Evolutionary conservation across 1,140 invertebrate species (phyloP).

Genomic region (Dendrolimus kikuchii): DNA sequence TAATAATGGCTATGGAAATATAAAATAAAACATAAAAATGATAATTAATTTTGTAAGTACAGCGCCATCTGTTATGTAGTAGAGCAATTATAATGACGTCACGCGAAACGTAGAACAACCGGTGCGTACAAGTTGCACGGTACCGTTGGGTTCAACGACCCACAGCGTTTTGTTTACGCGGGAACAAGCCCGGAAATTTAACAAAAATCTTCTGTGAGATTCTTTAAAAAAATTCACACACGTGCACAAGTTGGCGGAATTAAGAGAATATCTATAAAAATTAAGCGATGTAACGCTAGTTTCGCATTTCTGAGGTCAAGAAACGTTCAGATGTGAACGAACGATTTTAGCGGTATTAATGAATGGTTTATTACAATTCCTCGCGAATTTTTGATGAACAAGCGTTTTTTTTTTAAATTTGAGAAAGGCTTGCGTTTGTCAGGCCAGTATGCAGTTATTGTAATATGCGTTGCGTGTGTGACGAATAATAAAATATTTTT

Average conservation of each 20-base stretch:
- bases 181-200: constrained; percentile 29
- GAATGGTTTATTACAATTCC: too few species aligned
- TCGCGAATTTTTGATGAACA: too few species aligned
- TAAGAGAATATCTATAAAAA: constrained; percentile 20
- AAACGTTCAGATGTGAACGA: constrained; percentile 4
- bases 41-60: not conserved
- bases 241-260: constrained; percentile 5
- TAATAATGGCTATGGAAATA: too few species aligned
- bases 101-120: constrained; percentile 31
- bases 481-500: too few species aligned
- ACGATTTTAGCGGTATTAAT: not conserved
- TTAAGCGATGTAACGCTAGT: constrained; percentile 21
- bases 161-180: constrained; percentile 57
- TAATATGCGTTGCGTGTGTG: too few species aligned
- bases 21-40: too few species aligned
- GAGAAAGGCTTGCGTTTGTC: too few species aligned
- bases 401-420: too few species aligned
- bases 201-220: constrained; percentile 20
- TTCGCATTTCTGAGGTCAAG: constrained; percentile 13
- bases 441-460: too few species aligned
- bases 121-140: constrained; percentile 45
- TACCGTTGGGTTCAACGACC: constrained; percentile 66
- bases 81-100: constrained; percentile 43
- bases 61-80: constrained; percentile 25
- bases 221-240: constrained; percentile 23